Percentiles rank a stretch among this genome's conserved stretches.
phyloP scores from a whole-genome alignment of 2,888 invertebrate genomes.

The Oscheius sp. region DNA sequence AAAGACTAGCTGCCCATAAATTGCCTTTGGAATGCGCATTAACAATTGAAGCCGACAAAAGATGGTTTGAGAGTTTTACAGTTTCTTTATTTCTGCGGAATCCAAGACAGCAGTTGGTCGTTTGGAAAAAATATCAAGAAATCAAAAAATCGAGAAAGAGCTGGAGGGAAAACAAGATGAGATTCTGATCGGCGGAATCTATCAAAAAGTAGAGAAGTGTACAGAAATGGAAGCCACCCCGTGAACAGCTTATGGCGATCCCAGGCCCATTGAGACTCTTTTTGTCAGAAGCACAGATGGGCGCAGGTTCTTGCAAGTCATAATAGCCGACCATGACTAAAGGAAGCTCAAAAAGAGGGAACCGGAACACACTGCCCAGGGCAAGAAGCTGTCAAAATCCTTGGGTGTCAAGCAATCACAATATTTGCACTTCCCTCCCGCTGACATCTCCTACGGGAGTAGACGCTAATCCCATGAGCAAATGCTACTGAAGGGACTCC shows the following conservation, averaged over 20 bases:
- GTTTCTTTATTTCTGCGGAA: too few relatives aligned
- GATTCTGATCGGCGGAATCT: neutral
- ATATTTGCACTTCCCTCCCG: conserved; percentile 21
- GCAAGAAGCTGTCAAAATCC: conserved; percentile 13
- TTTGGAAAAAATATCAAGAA: too few relatives aligned
- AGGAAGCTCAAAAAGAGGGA: neutral
- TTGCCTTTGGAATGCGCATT: too few relatives aligned
- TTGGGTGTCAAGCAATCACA: conserved; percentile 26
- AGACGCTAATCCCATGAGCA: conserved; percentile 18
- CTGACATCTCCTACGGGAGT: conserved; percentile 25
- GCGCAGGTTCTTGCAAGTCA: conserved; percentile 6
- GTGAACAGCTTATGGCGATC: neutral
- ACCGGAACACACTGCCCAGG: neutral
- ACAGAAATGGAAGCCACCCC: neutral
- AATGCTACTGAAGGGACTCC: conserved; percentile 4
- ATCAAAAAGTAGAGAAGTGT: neutral
- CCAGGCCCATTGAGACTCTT: conserved; percentile 9
- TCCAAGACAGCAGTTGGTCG: too few relatives aligned
- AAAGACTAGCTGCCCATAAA: too few relatives aligned
- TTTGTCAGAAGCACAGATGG: conserved; percentile 6
- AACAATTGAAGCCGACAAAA: too few relatives aligned
- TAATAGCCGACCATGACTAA: neutral
- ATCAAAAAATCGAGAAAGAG: too few relatives aligned
- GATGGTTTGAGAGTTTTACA: too few relatives aligned
- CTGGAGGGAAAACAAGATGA: neutral